Evolutionary conservation across 2,797 vertebrate species (phyloP), one percentile per base, ranked within the genome.

Genomic region (Aeoliscus strigatus): DNA sequence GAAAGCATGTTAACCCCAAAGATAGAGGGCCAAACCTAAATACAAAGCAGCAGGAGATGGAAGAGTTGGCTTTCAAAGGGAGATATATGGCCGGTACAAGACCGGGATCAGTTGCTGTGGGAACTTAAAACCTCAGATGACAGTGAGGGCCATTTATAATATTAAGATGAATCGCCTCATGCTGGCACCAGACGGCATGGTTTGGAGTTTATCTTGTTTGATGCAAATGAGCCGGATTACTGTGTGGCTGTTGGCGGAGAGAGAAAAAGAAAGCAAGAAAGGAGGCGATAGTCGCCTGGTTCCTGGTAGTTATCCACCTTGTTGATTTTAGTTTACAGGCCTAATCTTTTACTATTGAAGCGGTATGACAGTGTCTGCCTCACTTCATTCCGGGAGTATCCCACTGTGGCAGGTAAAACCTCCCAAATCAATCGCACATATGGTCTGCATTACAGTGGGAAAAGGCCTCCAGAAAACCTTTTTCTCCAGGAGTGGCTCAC

Each of bases 101-200:
- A 67, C 61, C 60, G 37, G 79, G 70, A 85, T 86, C 69, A 77
- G 79, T 83, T 76, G 77, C 79, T 84, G 71, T 41, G 69, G 85
- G 80, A 89, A 89, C 78, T 75, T 86, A 83, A 89, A 89, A 90
- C 84, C 86, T 62, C 14, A 43, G 80, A 83, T 82, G 84, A 87
- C 82, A 84, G 83, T 68, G 55, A 77, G 70, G 77, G 77, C 73
- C 67, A 73, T 87, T 87, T 78, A 81, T 79, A 82, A 84, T 78
- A 66, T 70, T 68, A 86, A 85, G 84, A 89, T 84, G 66, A 81
- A 87, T 86, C 36, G 74, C 60, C 43, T 73, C 41, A 50, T 66
- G 70, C 40, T 73, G 69, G 73, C 52, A 78, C 42, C 47, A 40
- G 67, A 49, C 54, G 45, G 54, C 52, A 53, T 53, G 61, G 71